phyloP scores from a whole-genome alignment of 2,797 vertebrate genomes.

The Oreochromis mossambicus region DNA sequence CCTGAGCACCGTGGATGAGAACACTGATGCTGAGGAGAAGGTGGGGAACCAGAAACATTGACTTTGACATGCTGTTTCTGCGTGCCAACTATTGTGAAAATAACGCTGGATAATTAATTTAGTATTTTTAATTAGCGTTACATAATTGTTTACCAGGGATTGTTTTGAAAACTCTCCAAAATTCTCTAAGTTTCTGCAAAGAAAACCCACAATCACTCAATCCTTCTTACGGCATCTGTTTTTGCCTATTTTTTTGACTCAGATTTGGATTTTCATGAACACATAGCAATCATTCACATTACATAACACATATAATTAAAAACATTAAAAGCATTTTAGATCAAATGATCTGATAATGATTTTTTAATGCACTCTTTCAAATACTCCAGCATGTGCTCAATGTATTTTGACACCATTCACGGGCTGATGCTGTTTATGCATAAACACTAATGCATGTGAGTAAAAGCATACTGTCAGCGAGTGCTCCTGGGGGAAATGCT shows the following conservation, averaged over 20 bases:
- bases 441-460: not conserved
- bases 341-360: not conserved
- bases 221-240: not conserved
- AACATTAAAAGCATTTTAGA: not conserved
- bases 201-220: not conserved
- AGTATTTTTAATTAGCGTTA: not conserved
- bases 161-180: not conserved
- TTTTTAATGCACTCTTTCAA: not conserved
- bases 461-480: not conserved
- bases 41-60: constrained; percentile 62
- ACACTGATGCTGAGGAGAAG: constrained; percentile 85
- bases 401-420: not conserved
- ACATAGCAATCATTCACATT: not conserved
- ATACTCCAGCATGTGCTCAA: not conserved
- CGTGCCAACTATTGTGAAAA: not conserved
- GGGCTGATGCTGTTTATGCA: constrained; percentile 2
- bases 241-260: not conserved
- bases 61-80: not conserved
- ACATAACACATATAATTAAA: not conserved
- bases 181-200: not conserved
- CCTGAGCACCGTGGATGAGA: constrained; percentile 77
- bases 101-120: not conserved
- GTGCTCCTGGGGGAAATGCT: not conserved
- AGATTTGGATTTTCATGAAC: not conserved
- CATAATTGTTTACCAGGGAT: not conserved